A percentile compares a stretch with the other conserved stretches of the same genome.
These are phyloP conservation scores for Sinocyclocheilus grahami DNA, from an alignment of 2,113 vertebrate species.

Conservation along the genomic window DNA sequence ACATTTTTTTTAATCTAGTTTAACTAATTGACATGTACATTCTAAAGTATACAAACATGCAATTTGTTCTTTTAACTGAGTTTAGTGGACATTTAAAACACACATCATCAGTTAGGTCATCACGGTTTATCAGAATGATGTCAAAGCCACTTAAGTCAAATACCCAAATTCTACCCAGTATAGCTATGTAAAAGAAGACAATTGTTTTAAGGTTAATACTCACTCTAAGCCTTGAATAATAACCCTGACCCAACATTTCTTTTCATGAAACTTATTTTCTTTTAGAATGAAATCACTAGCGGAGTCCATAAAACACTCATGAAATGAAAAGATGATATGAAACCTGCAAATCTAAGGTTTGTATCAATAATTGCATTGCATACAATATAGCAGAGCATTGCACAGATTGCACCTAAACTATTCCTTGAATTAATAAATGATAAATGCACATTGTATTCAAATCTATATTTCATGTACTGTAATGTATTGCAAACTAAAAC, in stretches of 20 bases:
- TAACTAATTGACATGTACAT: neutral
- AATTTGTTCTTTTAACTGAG: neutral
- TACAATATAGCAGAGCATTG: neutral
- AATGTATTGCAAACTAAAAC: slow-evolving; percentile 17
- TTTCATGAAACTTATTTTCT: neutral
- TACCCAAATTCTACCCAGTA: neutral
- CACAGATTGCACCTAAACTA: neutral
- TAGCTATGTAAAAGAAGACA: neutral
- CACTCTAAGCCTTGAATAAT: neutral
- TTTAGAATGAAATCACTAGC: neutral
- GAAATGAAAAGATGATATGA: neutral
- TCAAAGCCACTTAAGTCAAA: neutral
- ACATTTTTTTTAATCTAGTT: neutral
- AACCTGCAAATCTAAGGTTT: neutral
- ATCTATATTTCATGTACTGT: slow-evolving; percentile 29
- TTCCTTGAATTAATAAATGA: slow-evolving; percentile 60
- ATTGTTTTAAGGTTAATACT: neutral
- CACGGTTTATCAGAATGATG: neutral
- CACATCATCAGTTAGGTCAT: neutral
- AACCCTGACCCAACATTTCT: neutral
- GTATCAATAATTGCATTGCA: neutral
- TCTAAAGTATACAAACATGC: neutral
- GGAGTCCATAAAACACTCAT: neutral
- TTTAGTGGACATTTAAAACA: neutral
- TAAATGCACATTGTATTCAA: slow-evolving; percentile 55